Evolutionary conservation across 2,888 invertebrate species (phyloP).

Genomic region (Eulithis testata): DNA sequence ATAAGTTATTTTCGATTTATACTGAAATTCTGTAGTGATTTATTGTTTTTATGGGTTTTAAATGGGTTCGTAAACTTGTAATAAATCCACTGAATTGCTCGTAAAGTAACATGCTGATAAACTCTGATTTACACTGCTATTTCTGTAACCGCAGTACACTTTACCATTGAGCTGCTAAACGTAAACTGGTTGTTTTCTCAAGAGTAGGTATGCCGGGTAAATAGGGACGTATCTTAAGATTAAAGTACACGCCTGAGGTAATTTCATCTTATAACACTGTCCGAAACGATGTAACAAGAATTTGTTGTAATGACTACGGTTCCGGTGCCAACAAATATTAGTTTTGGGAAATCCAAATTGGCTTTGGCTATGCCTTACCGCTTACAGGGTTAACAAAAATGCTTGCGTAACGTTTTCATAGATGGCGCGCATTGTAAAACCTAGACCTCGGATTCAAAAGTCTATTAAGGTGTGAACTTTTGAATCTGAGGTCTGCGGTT

Average conservation of each 20-base stretch:
- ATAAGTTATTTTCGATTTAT: not conserved
- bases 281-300: conserved; percentile 4
- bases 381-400: conserved; percentile 3
- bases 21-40: not conserved
- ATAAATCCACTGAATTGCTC: conserved; percentile 8
- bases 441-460: not conserved
- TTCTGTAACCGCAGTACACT: not conserved
- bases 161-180: not conserved
- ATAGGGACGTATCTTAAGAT: conserved; percentile 2
- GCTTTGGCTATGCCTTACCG: not conserved
- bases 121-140: conserved; percentile 2
- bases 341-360: conserved; percentile 3
- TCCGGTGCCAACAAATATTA: conserved; percentile 11
- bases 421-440: conserved; percentile 12
- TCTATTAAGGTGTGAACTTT: not conserved
- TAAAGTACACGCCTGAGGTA: conserved; percentile 5
- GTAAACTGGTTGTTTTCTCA: conserved; percentile 23
- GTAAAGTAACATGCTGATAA: conserved; percentile 4
- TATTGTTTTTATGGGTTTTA: conserved; percentile 8
- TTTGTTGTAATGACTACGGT: conserved; percentile 11
- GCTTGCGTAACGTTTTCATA: conserved; percentile 10
- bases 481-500: too few relatives aligned
- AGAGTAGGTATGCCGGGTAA: not conserved
- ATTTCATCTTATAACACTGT: not conserved
- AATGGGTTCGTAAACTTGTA: conserved; percentile 13